Conservation (phyloP, 2,113 vertebrate species). For the Oreotrochilus melanogaster region DNA sequence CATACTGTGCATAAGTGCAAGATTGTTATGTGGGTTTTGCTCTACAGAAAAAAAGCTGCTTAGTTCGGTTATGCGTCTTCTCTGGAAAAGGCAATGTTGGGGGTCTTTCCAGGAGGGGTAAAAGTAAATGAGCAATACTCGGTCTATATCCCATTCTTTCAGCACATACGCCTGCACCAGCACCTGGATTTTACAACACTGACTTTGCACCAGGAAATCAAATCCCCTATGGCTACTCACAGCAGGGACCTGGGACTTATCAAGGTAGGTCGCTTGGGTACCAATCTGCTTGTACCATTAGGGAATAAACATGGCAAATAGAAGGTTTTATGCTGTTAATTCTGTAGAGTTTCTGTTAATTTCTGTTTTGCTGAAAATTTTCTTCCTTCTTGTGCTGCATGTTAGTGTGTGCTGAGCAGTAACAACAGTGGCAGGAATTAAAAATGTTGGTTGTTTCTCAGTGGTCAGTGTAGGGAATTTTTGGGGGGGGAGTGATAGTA, state of each 20-base stretch:
- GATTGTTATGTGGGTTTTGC: background rate
- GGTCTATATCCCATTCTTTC: background rate
- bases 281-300: background rate
- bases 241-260: background rate
- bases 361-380: background rate
- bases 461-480: background rate
- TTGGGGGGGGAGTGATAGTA: background rate
- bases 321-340: background rate
- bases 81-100: background rate
- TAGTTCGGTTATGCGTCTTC: background rate
- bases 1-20: accelerated
- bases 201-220: background rate
- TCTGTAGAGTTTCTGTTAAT: background rate
- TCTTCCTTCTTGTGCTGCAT: background rate
- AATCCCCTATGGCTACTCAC: constrained; percentile 4
- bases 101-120: background rate
- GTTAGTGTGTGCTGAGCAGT: background rate
- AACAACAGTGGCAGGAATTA: background rate
- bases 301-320: background rate
- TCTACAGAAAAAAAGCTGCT: background rate
- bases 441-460: background rate
- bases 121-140: background rate
- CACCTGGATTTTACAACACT: background rate
- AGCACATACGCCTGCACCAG: background rate
- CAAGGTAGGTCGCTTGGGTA: constrained; percentile 46